Evolutionary conservation across 30 jellyfish, hydroid and myxozoan genomes (phyloP), one percentile per base, ranked within the genome.

Genomic region (Aurelia aurita complex sp. Pacific): DNA sequence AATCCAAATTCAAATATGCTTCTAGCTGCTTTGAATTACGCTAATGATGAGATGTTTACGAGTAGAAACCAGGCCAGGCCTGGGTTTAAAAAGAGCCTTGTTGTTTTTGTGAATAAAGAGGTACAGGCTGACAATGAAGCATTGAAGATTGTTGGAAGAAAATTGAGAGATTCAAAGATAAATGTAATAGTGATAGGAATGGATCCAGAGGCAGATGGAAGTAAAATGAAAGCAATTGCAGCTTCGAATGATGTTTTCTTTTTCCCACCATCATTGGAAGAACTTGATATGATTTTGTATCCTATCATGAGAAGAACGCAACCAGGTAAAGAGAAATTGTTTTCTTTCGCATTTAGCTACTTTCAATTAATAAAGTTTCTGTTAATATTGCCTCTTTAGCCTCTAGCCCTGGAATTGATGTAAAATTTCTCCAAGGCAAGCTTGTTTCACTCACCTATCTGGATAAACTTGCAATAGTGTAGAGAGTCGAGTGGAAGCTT

Each of bases 231-330:
- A 23, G 83, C 80, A 2, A 43, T 77, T 33, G 86, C 97, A 5
- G 87, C 86, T 17, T 74, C 32, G 18, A 18, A 86, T 79, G 84
- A 81, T 33, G 96, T 87, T 13, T 87, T 81, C 92, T 92, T 92
- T 62, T 92, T 92, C 86, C 97, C 98, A 52, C 95, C 92, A 11
- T 50, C 36, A 12, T 79, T 92, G 46, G 96, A 88, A 52, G 88
- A 73, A 65, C 29, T 92, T 10, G 93, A 70, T 65, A 82, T 85
- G 60, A 43, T 64, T 3, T 64, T 92, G 78, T 86, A 76, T 53
- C 97, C 98, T 6, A 65, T 87, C 59, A 79, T 81, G 13, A 67
- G 83, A 67, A 91, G 91, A 10, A 55, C 77, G 18, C 68, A 80
- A 34, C 91, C 92, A 75, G 96, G 98, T 91, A 50, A 46, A 3